These are phyloP conservation scores for Melanostoma scalare DNA, from an alignment of 2,888 invertebrate genomes.

Conservation along the genomic window DNA sequence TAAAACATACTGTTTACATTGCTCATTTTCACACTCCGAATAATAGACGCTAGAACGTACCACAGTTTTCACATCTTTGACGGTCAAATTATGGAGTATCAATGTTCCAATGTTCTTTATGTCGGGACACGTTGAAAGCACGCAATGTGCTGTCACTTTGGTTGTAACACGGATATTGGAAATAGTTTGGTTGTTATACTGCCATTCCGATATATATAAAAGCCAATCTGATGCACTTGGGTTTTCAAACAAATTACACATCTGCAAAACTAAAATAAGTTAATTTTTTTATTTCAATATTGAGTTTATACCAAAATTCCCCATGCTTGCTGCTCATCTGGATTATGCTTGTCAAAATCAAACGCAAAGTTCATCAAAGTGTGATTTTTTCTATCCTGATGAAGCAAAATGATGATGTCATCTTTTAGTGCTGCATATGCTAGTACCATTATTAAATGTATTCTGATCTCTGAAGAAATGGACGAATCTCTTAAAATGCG, in stretches of 20 bases:
- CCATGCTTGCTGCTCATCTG: slow-evolving; percentile 90
- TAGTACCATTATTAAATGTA: slow-evolving; percentile 87
- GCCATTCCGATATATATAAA: slow-evolving; percentile 96
- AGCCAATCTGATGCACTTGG: slow-evolving; percentile 95
- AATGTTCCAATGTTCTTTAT: slow-evolving; percentile 92
- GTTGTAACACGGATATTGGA: slow-evolving; percentile 96
- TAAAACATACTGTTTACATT: too few relatives aligned
- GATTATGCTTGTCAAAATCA: slow-evolving; percentile 88
- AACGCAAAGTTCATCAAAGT: slow-evolving; percentile 93
- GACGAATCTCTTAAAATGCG: slow-evolving; percentile 85
- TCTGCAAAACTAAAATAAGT: slow-evolving; percentile 82
- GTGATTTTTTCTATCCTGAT: slow-evolving; percentile 94
- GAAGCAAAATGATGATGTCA: slow-evolving; percentile 93
- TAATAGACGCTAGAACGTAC: slow-evolving; percentile 86
- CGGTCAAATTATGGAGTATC: slow-evolving; percentile 94
- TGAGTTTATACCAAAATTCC: slow-evolving; percentile 88
- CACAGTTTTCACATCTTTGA: slow-evolving; percentile 98
- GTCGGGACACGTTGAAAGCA: slow-evolving; percentile 87
- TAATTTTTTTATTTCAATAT: background rate
- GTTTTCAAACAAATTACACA: slow-evolving; percentile 95
- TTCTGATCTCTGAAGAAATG: slow-evolving; percentile 85
- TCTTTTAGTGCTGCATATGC: slow-evolving; percentile 92
- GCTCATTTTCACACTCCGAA: too few relatives aligned
- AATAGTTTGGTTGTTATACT: slow-evolving; percentile 87
- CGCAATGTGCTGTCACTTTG: slow-evolving; percentile 93